These are phyloP conservation scores for Exaiptasia diaphana DNA, from an alignment of 64 coral and sea anemone species.

Conservation along the genomic window DNA sequence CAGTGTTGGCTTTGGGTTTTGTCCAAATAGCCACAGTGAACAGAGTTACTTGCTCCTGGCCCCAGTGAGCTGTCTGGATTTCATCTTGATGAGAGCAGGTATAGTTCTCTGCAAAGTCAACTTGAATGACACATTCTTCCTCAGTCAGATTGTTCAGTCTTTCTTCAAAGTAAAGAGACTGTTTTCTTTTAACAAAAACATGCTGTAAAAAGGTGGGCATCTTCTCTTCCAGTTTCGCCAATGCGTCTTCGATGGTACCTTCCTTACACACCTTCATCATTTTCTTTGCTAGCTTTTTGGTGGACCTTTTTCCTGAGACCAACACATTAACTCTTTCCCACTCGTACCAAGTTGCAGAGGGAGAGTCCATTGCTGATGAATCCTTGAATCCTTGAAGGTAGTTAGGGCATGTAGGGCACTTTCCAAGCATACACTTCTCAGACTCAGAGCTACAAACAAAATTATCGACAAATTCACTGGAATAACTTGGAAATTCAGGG, in stretches of 20 bases:
- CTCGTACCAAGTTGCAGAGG: conserved; percentile 24
- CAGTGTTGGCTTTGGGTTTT: neutral
- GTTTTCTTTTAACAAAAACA: conserved; percentile 45
- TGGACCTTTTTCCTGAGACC: neutral
- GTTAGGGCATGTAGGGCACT: conserved; percentile 52
- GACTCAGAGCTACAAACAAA: conserved; percentile 59
- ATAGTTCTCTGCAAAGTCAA: conserved; percentile 56
- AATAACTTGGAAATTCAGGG: conserved; percentile 48
- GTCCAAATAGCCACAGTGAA: conserved; percentile 41
- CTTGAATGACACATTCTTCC: conserved; percentile 11
- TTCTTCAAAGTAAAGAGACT: conserved; percentile 12
- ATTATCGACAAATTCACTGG: conserved; percentile 42
- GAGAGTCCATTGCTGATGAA: neutral
- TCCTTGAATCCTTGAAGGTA: conserved; percentile 5
- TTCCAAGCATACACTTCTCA: conserved; percentile 57
- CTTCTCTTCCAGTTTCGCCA: conserved; percentile 3
- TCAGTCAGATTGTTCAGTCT: neutral
- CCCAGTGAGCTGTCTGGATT: conserved; percentile 40
- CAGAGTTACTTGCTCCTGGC: conserved; percentile 16
- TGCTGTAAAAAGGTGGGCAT: conserved; percentile 6
- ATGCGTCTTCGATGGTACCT: conserved; percentile 17
- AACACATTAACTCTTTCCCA: conserved; percentile 7
- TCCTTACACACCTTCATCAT: conserved; percentile 33
- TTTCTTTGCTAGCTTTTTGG: conserved; percentile 5
- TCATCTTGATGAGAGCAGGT: conserved; percentile 31